Evolutionary conservation across 2,113 vertebrate species (phyloP), one percentile per base, ranked within the genome.

Genomic region (Tricholaema leucomelas): DNA sequence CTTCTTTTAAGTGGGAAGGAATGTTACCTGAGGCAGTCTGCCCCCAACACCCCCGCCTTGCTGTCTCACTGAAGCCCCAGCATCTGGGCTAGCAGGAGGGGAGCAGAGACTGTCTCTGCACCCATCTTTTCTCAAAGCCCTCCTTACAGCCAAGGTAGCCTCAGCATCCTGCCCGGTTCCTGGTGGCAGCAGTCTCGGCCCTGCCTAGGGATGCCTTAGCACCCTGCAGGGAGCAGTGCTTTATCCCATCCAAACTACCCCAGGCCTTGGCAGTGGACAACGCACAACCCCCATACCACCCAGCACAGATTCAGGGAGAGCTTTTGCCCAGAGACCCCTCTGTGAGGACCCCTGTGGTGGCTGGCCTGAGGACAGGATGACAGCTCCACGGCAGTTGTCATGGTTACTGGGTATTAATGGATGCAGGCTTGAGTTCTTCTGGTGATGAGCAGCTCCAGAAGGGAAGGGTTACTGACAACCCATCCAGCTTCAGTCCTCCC

Each of bases 21-120:
- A 96, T 96, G 92, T 96, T 96, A 94, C 95, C 95, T 91, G 82
- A 92, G 96, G 93, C 95, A 87, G 52, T 88, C 91, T 90, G 58
- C 78, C 91, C 78, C 88, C 18, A 4, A 88, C 88, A 88, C 67
- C 91, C 77, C 84, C 80, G 35, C 88, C 94, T 94, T 1, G 2
- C 72, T 82, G 64, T 92, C 88, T 96, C n/a, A 1, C 31, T 82
- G 84, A 95, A 93, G 33, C 42, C 87, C 35, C 76, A 88, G 65
- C 88, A 79, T 90, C 81, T 90, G 74, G 71, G 55, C 74, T 81
- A 81, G 48, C 28, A 83, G 54, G 55, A 90, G 82, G 31, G 35
- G 40, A 82, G 56, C 55, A 56, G 66, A 12, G 7, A 36, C 28
- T 1, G 5, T 40, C 11, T 44, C 36, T 63, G 33, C 59, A 28